Base-by-base conservation (phyloP, 2,888 invertebrate genomes). In the Trisateles emortualis region DNA sequence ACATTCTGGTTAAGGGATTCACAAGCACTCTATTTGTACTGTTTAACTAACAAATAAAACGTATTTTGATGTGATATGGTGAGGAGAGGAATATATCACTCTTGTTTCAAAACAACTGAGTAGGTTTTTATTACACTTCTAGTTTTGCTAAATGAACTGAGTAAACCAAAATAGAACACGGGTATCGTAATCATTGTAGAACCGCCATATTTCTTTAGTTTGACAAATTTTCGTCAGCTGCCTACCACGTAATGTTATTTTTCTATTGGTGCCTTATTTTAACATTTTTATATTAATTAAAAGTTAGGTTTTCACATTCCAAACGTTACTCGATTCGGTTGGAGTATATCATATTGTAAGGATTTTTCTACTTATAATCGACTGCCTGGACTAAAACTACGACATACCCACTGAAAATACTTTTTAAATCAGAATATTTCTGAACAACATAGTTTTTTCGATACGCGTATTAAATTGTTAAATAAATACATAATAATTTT, bases 251-350 rank as follows among this genome's bases (percentile, higher is more conserved):
- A 44, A 46, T 24, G 33, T 52, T 56, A 11, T 30, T 45, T 56
- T 52, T 35, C 38, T 33, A 47, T 49, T 10, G 42, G 41, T 59
- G 55, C 51, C 48, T 58, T 47, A 47, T 5, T 40, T 59, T 57
- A 39, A 48, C 14, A 32, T 19, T 46, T 35, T 6, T 43, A n/a
- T n/a, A 26, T 51, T 19, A 41, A 5, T 9, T 55, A 62, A 52
- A 51, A 30, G 32, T 33, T 59, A 49, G 60, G 46, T 70, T 55
- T 59, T 59, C 78, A 87, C 87, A 87, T 87, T 87, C 88, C 87
- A 86, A 60, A 75, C 75, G 74, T 74, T 78, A 79, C 79, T 73
- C 76, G 76, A 74, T 65, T 82, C 79, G 78, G 82, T 79, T 68
- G 84, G 81, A 79, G 35, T 57, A 57, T 63, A 59, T 57, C 45